Percentiles rank a stretch among this genome's conserved stretches.
These are phyloP conservation scores for Halisarca cf. caerulea DNA, from an alignment of 37 sponge, comb jelly and placozoan genomes.

Conservation along the genomic window DNA sequence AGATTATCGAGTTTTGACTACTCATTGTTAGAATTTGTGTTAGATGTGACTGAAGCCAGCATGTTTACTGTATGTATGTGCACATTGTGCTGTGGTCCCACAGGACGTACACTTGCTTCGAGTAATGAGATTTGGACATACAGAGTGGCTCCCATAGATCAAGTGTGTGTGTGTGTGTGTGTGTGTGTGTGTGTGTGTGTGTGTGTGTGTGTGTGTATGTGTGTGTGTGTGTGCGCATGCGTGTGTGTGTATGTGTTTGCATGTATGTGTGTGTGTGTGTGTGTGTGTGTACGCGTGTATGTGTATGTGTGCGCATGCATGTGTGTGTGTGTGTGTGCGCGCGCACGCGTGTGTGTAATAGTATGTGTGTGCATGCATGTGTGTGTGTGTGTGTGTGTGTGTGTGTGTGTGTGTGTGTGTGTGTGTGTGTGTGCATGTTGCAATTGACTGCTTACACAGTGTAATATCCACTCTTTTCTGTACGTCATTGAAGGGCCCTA, in stretches of 20 bases:
- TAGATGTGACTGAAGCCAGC: too few relatives aligned
- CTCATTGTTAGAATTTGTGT: too few relatives aligned
- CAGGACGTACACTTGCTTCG: neutral
- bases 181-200: neutral
- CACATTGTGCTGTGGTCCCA: too few relatives aligned
- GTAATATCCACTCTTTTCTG: too few relatives aligned
- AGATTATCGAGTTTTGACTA: too few relatives aligned
- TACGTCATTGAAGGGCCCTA: conserved; percentile 12
- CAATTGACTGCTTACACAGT: too few relatives aligned
- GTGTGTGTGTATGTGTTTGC: neutral
- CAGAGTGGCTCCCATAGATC: neutral
- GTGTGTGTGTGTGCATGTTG: neutral
- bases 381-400: neutral
- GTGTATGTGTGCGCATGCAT: neutral
- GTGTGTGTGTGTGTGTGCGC: neutral
- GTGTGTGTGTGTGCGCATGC: neutral
- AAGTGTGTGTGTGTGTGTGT: neutral
- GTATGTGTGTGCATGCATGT: neutral
- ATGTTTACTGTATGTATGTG: too few relatives aligned
- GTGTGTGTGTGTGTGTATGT: neutral
- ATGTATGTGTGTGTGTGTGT: neutral
- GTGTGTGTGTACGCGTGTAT: neutral
- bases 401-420: neutral
- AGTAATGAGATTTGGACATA: neutral
- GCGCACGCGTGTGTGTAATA: neutral